A percentile compares a stretch with the other conserved stretches of the same genome.
phyloP scores from a whole-genome alignment of 2,888 invertebrate species.

The Ophonus ardosiacus region DNA sequence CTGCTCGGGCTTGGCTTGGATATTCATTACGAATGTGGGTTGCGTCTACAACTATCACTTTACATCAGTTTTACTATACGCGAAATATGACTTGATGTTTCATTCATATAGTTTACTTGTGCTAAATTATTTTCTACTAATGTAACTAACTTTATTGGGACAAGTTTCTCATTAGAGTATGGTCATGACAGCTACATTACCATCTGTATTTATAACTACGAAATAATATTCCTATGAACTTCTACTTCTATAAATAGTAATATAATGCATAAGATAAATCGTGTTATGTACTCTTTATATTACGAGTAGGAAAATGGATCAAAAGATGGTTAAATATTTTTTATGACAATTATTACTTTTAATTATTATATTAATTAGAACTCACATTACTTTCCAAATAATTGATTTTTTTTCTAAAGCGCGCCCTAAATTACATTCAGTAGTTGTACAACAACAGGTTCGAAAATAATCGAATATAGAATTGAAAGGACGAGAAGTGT shows the following conservation, averaged over 20 bases:
- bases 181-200: not conserved
- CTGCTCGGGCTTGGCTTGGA: not conserved
- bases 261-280: no score
- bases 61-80: not conserved
- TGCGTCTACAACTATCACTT: not conserved
- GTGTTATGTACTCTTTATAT: no score
- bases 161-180: not conserved
- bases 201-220: not conserved
- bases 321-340: no score
- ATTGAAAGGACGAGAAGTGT: no score
- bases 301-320: no score
- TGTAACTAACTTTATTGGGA: not conserved
- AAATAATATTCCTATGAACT: not conserved
- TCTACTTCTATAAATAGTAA: not conserved
- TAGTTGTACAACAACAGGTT: no score
- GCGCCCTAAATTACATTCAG: no score
- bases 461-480: no score
- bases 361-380: no score
- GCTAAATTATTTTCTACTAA: not conserved
- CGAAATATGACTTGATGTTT: constrained; percentile 3
- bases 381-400: no score
- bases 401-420: no score
- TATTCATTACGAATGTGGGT: constrained; percentile 19
- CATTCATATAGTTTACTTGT: not conserved
- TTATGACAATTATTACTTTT: no score